phyloP scores from a whole-genome alignment of 2,888 invertebrate species.

The Nomada flava region DNA sequence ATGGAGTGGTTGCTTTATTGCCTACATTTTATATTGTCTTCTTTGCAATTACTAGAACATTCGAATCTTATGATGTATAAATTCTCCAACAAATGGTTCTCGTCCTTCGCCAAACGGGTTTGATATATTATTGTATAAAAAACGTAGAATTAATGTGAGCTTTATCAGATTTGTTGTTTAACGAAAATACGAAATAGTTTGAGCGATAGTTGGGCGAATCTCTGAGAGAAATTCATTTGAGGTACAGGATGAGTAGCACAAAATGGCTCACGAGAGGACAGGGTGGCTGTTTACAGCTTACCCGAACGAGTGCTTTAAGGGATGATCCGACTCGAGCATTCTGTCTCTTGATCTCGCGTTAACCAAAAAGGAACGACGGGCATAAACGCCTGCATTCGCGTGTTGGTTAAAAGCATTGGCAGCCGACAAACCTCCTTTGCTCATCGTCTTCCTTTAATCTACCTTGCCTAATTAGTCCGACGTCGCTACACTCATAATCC shows the following conservation, averaged over 20 bases:
- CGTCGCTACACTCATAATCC: background rate
- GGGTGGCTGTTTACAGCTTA: background rate
- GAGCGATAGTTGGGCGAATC: background rate
- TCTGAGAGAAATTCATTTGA: slow-evolving; percentile 15
- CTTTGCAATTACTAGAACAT: slow-evolving; percentile 6
- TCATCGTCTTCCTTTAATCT: slow-evolving; percentile 12
- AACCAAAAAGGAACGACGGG: background rate
- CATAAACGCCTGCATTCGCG: background rate
- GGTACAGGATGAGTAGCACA: background rate
- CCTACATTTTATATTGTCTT: background rate
- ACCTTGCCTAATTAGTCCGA: background rate
- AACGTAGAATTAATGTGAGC: too few species aligned
- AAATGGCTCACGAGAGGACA: background rate
- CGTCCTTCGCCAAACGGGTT: too few species aligned
- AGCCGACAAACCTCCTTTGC: background rate
- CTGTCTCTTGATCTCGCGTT: slow-evolving; percentile 7
- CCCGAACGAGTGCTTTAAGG: slow-evolving; percentile 12
- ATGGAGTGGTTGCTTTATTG: slow-evolving; percentile 3
- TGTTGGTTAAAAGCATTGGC: slow-evolving; percentile 19
- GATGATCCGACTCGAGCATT: slow-evolving; percentile 29
- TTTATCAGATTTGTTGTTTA: background rate
- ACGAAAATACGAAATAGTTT: background rate
- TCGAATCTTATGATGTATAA: too few species aligned
- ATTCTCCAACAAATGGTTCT: too few species aligned
- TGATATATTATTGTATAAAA: too few species aligned